phyloP scores from a whole-genome alignment of 2,888 invertebrate genomes.

The Anoplius nigerrimus region DNA sequence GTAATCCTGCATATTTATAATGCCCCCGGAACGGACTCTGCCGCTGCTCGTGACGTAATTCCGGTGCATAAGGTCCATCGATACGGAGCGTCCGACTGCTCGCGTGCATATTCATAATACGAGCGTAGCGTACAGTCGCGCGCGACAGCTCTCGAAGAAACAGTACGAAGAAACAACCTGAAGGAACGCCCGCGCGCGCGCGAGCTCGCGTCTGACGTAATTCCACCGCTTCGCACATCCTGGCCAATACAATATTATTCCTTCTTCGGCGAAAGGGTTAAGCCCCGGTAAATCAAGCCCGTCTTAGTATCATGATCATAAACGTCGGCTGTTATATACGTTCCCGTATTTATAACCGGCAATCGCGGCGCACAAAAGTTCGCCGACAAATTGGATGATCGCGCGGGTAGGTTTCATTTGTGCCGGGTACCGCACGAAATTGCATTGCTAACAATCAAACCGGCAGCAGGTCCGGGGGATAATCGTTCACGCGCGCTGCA shows the following conservation, averaged over 20 bases:
- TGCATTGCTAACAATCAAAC: constrained; percentile 24
- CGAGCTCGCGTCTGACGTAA: too few species aligned
- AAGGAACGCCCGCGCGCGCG: too few species aligned
- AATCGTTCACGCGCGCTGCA: constrained; percentile 24
- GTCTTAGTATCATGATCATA: constrained; percentile 43
- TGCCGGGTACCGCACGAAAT: constrained; percentile 6
- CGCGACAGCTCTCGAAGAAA: too few species aligned
- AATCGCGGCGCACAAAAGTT: constrained; percentile 47
- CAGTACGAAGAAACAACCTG: too few species aligned
- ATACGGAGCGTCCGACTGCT: too few species aligned
- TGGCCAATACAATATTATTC: constrained; percentile 14
- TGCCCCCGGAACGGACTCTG: too few species aligned
- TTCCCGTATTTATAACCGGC: constrained; percentile 46
- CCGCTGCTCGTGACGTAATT: too few species aligned
- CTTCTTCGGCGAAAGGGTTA: constrained; percentile 13
- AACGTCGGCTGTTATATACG: constrained; percentile 46
- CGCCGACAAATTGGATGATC: constrained; percentile 54
- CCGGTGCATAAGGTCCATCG: too few species aligned
- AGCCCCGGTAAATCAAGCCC: constrained; percentile 43
- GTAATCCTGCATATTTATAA: too few species aligned
- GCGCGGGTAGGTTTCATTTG: constrained; percentile 29
- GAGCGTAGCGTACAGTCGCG: too few species aligned
- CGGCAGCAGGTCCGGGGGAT: constrained; percentile 2
- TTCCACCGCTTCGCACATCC: too few species aligned
- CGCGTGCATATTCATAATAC: too few species aligned